Conservation (phyloP, 2,113 vertebrate species). For the Peromyscus leucopus region DNA sequence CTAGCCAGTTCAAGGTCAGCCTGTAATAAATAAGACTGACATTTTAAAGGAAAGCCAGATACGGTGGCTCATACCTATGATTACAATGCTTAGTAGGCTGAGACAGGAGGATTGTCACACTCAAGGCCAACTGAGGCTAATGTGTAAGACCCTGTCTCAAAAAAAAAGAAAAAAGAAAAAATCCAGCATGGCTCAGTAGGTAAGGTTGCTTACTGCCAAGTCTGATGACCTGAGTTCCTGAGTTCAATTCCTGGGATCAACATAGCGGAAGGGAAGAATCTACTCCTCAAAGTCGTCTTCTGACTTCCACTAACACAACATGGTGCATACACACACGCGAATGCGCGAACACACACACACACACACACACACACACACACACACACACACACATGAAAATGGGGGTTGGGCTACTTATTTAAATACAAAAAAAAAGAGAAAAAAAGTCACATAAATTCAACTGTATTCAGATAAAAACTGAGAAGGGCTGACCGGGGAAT, state of each 20-base stretch:
- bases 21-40: not conserved
- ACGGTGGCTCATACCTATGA: not conserved
- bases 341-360: too few species aligned
- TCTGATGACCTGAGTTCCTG: not conserved
- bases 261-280: not conserved
- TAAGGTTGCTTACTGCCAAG: not conserved
- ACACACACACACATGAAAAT: too few species aligned
- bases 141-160: not conserved
- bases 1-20: not conserved
- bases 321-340: not conserved
- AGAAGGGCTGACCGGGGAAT: not conserved
- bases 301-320: not conserved
- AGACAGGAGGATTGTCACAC: not conserved
- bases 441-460: not conserved
- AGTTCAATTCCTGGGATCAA: not conserved
- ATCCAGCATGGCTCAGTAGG: not conserved
- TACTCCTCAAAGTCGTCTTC: not conserved
- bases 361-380: too few species aligned
- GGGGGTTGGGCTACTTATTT: not conserved
- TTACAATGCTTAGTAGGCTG: not conserved
- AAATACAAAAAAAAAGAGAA: not conserved
- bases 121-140: not conserved
- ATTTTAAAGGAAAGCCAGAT: not conserved
- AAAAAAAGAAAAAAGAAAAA: not conserved
- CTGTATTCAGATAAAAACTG: not conserved